Base-by-base conservation (phyloP, 2,888 invertebrate genomes). In the Tenthredo scrophulariae region DNA sequence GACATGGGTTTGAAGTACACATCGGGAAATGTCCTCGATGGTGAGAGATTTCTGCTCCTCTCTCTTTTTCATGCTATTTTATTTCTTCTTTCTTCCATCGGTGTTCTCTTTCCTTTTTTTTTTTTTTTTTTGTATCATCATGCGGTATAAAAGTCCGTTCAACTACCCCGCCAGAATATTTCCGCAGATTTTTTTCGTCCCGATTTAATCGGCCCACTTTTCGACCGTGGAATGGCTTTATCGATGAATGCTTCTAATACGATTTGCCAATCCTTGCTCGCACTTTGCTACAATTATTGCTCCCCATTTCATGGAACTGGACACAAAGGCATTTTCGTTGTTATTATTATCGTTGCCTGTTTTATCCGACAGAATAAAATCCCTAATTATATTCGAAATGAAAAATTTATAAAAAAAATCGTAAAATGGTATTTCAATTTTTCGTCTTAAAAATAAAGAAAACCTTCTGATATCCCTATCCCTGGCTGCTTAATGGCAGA, bases 181-280 rank as follows among this genome's bases (percentile, higher is more conserved):
- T 77, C 50, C 18, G 1, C 50, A 77, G n/a, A 77, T 50, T 33
- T 33, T 54, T 26, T 74, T 43, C 72, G n/a, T 22, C 72, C 22
- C 2, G 22, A 74, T 43, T 37, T 22, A 40, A 74, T 43, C 26
- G 22, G 9, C 22, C 22, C 72, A 72, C 9, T 72, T 72, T 40
- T 72, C 33, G 88, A 86, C 86, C 85, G 87, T 85, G 58, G 43
- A 70, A 82, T 40, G 50, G 15, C 46, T 67, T 75, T 83, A 74
- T 43, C 40, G 72, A 74, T 13, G 72, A 74, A 74, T 74, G 72
- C n/a, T 74, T 43, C 40, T 43, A 7, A 40, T 43, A 74, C 72
- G 70, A 29, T 74, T 37, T n/a, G 29, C 72, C 40, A 70, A 70
- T 40, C 72, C n/a, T 37, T 2, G 72, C n/a, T 74, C 22, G 40